A percentile compares a stretch with the other conserved stretches of the same genome.
These are phyloP conservation scores for Sebastiscus albofasciatus DNA, from an alignment of 2,797 vertebrate genomes.

Conservation along the genomic window DNA sequence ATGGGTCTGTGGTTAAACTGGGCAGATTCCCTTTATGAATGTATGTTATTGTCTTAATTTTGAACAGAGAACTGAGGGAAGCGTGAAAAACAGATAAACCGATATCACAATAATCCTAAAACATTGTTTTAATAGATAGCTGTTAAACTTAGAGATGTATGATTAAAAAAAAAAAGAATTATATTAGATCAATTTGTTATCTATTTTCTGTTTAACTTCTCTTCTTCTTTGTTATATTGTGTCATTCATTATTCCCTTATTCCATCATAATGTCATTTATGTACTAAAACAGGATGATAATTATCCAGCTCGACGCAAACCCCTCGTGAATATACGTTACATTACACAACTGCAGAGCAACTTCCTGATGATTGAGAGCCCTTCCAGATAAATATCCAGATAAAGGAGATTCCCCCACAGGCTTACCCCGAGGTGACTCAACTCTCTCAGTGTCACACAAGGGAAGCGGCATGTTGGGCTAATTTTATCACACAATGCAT, in stretches of 20 bases:
- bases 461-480: constrained; percentile 48
- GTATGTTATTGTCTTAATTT: not conserved
- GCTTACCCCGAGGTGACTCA: constrained; percentile 56
- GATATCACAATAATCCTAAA: not conserved
- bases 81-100: not conserved
- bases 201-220: not conserved
- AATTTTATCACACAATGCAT: constrained; percentile 72
- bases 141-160: not conserved
- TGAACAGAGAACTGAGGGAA: not conserved
- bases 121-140: not conserved
- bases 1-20: constrained; percentile 10
- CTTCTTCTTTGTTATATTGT: not conserved
- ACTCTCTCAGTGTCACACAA: constrained; percentile 43
- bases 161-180: not conserved
- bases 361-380: constrained; percentile 32
- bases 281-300: not conserved
- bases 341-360: not conserved
- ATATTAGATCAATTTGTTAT: not conserved
- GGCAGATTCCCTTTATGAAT: not conserved
- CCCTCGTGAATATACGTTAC: not conserved
- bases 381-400: constrained; percentile 32
- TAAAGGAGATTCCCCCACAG: constrained; percentile 53
- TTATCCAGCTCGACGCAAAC: not conserved
- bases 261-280: not conserved
- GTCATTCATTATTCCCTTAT: not conserved